Evolutionary conservation across 2,888 invertebrate genomes (phyloP).

Genomic region (Corythucha ciliata): DNA sequence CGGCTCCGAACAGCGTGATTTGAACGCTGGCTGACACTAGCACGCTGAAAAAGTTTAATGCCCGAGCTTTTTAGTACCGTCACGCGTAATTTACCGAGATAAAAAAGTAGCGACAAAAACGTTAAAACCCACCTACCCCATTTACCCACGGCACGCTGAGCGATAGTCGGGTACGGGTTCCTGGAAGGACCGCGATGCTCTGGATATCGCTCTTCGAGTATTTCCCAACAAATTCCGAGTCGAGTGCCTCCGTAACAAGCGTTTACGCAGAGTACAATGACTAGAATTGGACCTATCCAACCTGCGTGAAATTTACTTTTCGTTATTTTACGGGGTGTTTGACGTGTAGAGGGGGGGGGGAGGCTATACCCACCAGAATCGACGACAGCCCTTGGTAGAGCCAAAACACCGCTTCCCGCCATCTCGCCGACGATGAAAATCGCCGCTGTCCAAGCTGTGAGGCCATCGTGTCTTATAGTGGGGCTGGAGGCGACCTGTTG

Average conservation of each 20-base stretch:
- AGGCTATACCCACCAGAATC: slow-evolving; percentile 48
- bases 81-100: neutral
- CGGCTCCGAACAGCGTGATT: slow-evolving; percentile 56
- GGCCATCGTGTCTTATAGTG: slow-evolving; percentile 39
- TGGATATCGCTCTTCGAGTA: slow-evolving; percentile 55
- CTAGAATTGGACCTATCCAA: slow-evolving; percentile 54
- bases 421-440: slow-evolving; percentile 60
- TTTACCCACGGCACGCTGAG: slow-evolving; percentile 51
- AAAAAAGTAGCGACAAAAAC: no score
- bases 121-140: slow-evolving; percentile 52
- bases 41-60: slow-evolving; percentile 38
- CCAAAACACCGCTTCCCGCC: slow-evolving; percentile 63
- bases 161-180: slow-evolving; percentile 61
- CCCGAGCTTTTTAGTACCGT: neutral
- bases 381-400: slow-evolving; percentile 54
- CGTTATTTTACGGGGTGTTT: neutral
- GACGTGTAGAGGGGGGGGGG: slow-evolving; percentile 3
- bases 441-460: slow-evolving; percentile 47
- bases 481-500: no score
- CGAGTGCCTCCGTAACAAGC: slow-evolving; percentile 59
- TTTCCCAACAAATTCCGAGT: slow-evolving; percentile 59
- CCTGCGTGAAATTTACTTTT: no score
- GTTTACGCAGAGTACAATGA: slow-evolving; percentile 50
- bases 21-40: slow-evolving; percentile 53
- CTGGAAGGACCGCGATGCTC: slow-evolving; percentile 50